A percentile compares a stretch with the other conserved stretches of the same genome.
phyloP scores from a whole-genome alignment of 2,113 vertebrate species.

The Sialia sialis region DNA sequence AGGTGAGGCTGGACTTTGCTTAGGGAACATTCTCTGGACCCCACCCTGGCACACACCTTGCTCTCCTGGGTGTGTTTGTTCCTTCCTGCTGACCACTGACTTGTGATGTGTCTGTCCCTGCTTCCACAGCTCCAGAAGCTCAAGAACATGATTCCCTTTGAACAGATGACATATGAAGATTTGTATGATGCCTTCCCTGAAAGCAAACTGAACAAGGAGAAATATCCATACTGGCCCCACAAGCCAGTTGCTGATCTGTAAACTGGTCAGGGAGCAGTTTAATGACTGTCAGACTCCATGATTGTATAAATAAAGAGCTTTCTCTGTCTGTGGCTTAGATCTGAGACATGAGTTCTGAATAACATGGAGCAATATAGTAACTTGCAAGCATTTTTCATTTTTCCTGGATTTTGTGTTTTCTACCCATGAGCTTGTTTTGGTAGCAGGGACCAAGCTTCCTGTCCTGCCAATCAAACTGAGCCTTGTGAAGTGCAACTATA shows the following conservation, averaged over 20 bases:
- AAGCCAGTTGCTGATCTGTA: slow-evolving; percentile 85
- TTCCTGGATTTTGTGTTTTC: background rate
- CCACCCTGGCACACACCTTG: background rate
- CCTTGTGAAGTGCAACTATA: background rate
- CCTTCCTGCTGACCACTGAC: background rate
- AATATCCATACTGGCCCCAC: slow-evolving; percentile 91
- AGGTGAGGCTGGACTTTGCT: slow-evolving; percentile 69
- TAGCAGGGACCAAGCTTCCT: background rate
- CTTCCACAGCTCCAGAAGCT: slow-evolving; percentile 81
- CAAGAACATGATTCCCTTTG: slow-evolving; percentile 90
- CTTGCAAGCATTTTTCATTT: background rate
- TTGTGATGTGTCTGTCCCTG: background rate
- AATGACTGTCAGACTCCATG: background rate
- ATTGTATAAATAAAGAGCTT: slow-evolving; percentile 57
- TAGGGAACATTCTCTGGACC: background rate
- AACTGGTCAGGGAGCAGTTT: slow-evolving; percentile 7
- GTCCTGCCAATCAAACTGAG: background rate
- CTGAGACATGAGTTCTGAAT: background rate
- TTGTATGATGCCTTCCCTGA: slow-evolving; percentile 84
- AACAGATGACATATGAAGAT: slow-evolving; percentile 92
- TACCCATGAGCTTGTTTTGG: background rate
- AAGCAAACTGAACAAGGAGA: slow-evolving; percentile 86
- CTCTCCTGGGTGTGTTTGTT: background rate
- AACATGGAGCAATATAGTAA: accelerated
- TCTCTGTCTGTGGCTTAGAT: background rate